These are phyloP conservation scores for Pelecanoides urinatrix DNA, from an alignment of 2,113 vertebrate species.

Conservation along the genomic window DNA sequence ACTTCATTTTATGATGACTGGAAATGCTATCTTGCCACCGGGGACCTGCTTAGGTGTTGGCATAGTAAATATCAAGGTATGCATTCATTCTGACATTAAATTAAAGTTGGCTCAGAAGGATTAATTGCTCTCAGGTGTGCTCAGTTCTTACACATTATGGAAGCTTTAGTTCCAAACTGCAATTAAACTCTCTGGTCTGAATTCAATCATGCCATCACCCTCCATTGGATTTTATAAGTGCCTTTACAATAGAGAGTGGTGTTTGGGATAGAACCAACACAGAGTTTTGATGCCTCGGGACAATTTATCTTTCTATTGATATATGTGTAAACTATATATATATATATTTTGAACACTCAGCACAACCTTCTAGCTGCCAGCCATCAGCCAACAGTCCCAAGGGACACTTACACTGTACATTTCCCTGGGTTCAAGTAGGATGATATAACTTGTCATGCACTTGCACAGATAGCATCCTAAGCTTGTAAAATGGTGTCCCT, in stretches of 20 bases:
- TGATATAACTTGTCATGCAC: neutral
- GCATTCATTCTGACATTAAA: neutral
- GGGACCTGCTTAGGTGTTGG: neutral
- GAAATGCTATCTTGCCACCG: neutral
- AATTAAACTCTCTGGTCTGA: neutral
- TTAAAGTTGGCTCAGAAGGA: neutral
- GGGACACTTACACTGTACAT: neutral
- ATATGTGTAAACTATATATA: neutral
- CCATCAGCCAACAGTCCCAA: neutral
- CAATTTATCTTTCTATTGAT: neutral
- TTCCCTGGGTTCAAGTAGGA: neutral
- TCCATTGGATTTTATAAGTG: neutral
- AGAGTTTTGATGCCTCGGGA: neutral
- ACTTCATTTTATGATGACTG: neutral
- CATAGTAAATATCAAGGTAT: neutral
- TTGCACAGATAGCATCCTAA: neutral
- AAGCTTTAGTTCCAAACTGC: neutral
- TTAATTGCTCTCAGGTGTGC: neutral
- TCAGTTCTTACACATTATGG: neutral
- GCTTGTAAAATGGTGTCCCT: neutral
- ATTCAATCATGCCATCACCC: neutral
- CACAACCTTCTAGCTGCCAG: neutral
- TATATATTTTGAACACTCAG: neutral
- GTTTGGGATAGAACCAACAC: neutral
- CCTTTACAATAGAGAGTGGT: neutral